Base-by-base conservation (phyloP, 2,888 invertebrate genomes). In the Melinaea menophilus region DNA sequence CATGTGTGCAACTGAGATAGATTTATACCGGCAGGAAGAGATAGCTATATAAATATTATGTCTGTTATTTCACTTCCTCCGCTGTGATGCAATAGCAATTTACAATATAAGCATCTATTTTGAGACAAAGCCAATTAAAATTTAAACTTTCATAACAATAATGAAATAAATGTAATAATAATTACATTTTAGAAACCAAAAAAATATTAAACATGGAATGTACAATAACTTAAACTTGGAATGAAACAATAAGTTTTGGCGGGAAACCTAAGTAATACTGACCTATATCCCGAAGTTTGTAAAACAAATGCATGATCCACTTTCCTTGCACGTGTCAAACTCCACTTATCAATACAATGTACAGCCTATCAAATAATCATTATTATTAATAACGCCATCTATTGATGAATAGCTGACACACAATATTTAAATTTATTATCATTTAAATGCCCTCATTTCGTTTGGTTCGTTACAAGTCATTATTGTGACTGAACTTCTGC, bases 1-100 rank as follows among this genome's bases (percentile, higher is more conserved):
- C 59, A 69, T 74, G 77, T 71, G 90, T 77, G 85, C 76, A 86
- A 90, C 77, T 79, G 79, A 79, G 88, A 89, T 78, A 79, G 80
- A 77, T 79, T 74, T 79, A 84, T 79, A 71, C 69, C 71, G 82
- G 66, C 69, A 70, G 76, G 82, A 79, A 79, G 86, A 77, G 90
- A 87, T 73, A 75, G 86, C 78, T 85, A 81, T 88, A 86, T 81
- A 88, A 89, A 89, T 89, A 90, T 90, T 90, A 87, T 89, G 90
- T 83, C 87, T 88, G 86, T 86, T 88, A 88, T 87, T 90, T 88
- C 88, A 89, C 85, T 90, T 90, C 90, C 90, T 90, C 79, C 77
- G 86, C 77, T 89, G 87, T 90, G 90, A 90, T 90, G 90, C 90
- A 90, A 90, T 82, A 84, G 77, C 76, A 81, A 85, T 87, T 84